Base-by-base conservation (phyloP, 2,888 invertebrate species). In the Artemia sp. region DNA sequence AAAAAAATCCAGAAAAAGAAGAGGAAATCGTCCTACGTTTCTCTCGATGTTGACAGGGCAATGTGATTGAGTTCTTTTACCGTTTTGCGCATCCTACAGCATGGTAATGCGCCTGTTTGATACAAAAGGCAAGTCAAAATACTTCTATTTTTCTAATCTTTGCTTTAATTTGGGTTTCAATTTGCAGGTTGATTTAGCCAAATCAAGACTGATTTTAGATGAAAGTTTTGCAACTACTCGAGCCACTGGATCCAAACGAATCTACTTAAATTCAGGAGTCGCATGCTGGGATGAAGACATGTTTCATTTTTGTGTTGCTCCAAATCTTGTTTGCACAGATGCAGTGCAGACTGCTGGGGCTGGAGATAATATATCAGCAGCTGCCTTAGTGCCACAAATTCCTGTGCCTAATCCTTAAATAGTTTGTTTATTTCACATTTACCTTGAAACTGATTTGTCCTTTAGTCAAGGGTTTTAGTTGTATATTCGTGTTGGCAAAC, bases 341-440 rank as follows among this genome's bases (percentile, higher is more conserved):
- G 89, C 88, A 0, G 83, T 85, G 72, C 84, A 90, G 75, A 91
- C 91, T 0, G 90, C 88, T 0, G 91, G 91, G 0, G 90, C 89
- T 11, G 91, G 91, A 0, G 91, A 91, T 77, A 91, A 90, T 76
- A 88, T 91, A 73, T 90, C 90, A 0, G 88, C 90, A n/a, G 88
- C 90, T 2, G 90, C 89, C n/a, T 79, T 91, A 14, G 86, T 80
- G 38, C 74, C 80, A 67, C 82, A 82, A 72, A 75, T 80, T 58
- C 58, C 58, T 19, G 19, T 58, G 24, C 58, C 58, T 58, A 58
- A 8, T 19, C 58, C 58, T 8, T 58, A 58, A 9, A 8, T 8
- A n/a, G 10, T 58, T 58, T 38, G 38, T 38, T 38, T 38, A 5
- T 38, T 38, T 38, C 38, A 38, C 4, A 38, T 38, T 38, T 38